These are phyloP conservation scores for Schrankia costaestrigalis DNA, from an alignment of 2,888 invertebrate genomes.

Conservation along the genomic window DNA sequence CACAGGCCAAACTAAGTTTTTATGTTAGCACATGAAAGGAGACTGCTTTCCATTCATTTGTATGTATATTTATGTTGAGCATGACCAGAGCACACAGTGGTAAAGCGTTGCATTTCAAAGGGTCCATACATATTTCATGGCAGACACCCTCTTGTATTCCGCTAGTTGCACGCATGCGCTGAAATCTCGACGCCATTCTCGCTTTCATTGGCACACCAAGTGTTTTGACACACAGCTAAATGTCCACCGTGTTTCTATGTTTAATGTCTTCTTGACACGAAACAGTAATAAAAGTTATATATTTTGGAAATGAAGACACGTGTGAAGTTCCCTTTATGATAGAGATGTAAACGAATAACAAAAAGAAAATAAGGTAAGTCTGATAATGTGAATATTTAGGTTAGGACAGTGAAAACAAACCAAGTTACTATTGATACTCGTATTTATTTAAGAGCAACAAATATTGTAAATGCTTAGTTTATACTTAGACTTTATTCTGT, in stretches of 20 bases:
- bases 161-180: conserved; percentile 65
- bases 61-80: conserved; percentile 2
- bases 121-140: conserved; percentile 41
- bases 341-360: conserved; percentile 55
- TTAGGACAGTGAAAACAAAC: no score
- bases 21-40: no score
- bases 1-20: no score
- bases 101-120: conserved; percentile 27
- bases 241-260: conserved; percentile 52
- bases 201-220: conserved; percentile 64
- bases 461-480: no score
- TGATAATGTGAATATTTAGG: background rate
- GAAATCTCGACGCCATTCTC: conserved; percentile 68
- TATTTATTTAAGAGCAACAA: no score
- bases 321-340: conserved; percentile 70
- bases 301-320: conserved; percentile 62
- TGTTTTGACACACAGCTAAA: conserved; percentile 71
- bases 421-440: no score
- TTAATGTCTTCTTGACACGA: conserved; percentile 78
- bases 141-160: conserved; percentile 42
- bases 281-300: conserved; percentile 41
- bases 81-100: conserved; percentile 8
- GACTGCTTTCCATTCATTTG: no score
- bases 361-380: conserved; percentile 56
- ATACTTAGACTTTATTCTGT: no score